Base-by-base conservation (phyloP, 2,888 invertebrate species). In the Tryphoninae sp. region DNA sequence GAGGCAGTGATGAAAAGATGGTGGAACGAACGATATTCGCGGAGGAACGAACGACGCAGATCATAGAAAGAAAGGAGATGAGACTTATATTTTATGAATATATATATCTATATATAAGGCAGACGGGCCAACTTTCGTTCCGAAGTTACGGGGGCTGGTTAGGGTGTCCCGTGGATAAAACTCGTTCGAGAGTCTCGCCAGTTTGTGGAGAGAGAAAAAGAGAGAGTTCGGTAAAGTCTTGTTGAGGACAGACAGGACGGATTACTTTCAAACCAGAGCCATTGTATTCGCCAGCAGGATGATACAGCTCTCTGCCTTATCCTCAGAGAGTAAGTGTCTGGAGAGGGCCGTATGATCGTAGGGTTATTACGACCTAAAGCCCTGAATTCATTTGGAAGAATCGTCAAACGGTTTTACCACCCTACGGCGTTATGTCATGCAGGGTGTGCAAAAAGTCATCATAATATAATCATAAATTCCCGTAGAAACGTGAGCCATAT, bases 201-300 rank as follows among this genome's bases (percentile, higher is more conserved):
- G 49, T 55, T 79, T 74, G 79, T 23, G 13, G 45, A 45, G 13
- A 45, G 45, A 45, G 45, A 45, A 13, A 45, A 13, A 45, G 9
- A 9, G 13, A 13, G 45, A 74, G 79, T 79, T 79, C 16, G 67
- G 68, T 68, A 64, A 79, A 79, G 80, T 83, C 82, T 85, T 85
- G 86, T 82, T 80, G 84, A 81, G 81, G 86, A 86, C 85, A 86
- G 84, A 84, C 83, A 82, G 84, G 83, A 87, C 85, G 83, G 85
- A 86, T 87, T 84, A 84, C 84, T 82, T 81, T 82, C 78, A 83
- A 81, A 75, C 81, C 73, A 23, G 45, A 64, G 73, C 16, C 51
- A 40, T 61, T 42, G 42, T 26, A 67, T 53, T 19, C 55, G 16
- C 9, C 42, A 40, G 69, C 61, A 45, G 59, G 53, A 51, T 67